Conservation (phyloP, 1,140 invertebrate species). For the Neodiprion pinetum region DNA sequence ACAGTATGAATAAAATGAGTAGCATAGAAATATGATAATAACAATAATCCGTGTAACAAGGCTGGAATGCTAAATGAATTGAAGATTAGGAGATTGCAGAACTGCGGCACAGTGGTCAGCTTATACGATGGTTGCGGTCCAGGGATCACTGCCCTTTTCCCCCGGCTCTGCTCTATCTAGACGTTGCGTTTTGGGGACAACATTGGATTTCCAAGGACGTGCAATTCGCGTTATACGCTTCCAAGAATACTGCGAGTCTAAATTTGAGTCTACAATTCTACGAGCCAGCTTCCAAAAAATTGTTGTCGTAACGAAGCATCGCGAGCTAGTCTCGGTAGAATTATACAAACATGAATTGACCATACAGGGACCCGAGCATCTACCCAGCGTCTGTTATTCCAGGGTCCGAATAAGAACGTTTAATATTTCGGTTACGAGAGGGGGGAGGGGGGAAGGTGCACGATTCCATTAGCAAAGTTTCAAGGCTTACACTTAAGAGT, state of each 20-base stretch:
- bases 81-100: not conserved
- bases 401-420: conserved; percentile 24
- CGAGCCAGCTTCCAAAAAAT: too few relatives aligned
- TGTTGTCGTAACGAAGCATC: too few relatives aligned
- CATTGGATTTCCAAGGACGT: not conserved
- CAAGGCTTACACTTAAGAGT: conserved; percentile 29
- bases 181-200: not conserved
- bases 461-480: conserved; percentile 52
- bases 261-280: too few relatives aligned
- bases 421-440: conserved; percentile 46
- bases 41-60: not conserved
- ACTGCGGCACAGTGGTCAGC: not conserved
- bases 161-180: too few relatives aligned
- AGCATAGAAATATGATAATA: not conserved
- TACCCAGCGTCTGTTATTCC: not conserved
- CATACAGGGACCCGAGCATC: not conserved
- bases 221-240: not conserved
- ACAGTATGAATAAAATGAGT: not conserved
- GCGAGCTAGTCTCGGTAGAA: too few relatives aligned
- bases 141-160: too few relatives aligned
- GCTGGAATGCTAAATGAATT: not conserved
- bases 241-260: too few relatives aligned
- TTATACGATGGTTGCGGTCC: not conserved
- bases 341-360: not conserved
- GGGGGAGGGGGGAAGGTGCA: conserved; percentile 24